A percentile compares a stretch with the other conserved stretches of the same genome.
These are phyloP conservation scores for Antigone vipio DNA, from an alignment of 2,113 vertebrate genomes.

Conservation along the genomic window DNA sequence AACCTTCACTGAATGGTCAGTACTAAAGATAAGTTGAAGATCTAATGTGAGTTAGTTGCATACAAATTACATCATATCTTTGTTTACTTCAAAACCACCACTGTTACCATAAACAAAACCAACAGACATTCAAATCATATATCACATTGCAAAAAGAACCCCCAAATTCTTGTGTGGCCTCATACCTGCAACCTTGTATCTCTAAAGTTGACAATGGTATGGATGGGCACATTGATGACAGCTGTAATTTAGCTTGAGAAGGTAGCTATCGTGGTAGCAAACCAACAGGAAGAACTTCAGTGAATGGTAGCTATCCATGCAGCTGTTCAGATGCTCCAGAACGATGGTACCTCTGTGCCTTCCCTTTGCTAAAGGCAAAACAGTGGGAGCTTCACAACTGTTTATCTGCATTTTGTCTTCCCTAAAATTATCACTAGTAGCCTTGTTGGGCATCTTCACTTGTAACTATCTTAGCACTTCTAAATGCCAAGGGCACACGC, in stretches of 20 bases:
- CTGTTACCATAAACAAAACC: background rate
- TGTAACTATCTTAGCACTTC: background rate
- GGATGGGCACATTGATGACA: background rate
- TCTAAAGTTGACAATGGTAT: background rate
- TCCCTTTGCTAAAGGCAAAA: background rate
- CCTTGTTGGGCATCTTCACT: background rate
- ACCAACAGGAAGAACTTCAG: background rate
- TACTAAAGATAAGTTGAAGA: background rate
- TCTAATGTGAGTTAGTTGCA: background rate
- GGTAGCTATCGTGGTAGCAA: background rate
- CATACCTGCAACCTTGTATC: background rate
- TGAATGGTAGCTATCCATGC: background rate
- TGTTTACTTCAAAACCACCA: background rate
- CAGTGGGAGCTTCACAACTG: background rate
- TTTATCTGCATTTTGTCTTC: background rate
- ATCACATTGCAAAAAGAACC: background rate
- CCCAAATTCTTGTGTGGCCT: background rate
- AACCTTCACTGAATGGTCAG: background rate
- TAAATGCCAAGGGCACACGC: background rate
- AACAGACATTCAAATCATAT: background rate
- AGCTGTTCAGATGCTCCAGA: background rate
- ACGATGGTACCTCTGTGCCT: background rate
- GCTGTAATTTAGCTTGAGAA: background rate
- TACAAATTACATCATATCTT: background rate
- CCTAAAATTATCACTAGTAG: background rate